These are phyloP conservation scores for Galerucella calmariensis DNA, from an alignment of 2,888 invertebrate species.

Conservation along the genomic window DNA sequence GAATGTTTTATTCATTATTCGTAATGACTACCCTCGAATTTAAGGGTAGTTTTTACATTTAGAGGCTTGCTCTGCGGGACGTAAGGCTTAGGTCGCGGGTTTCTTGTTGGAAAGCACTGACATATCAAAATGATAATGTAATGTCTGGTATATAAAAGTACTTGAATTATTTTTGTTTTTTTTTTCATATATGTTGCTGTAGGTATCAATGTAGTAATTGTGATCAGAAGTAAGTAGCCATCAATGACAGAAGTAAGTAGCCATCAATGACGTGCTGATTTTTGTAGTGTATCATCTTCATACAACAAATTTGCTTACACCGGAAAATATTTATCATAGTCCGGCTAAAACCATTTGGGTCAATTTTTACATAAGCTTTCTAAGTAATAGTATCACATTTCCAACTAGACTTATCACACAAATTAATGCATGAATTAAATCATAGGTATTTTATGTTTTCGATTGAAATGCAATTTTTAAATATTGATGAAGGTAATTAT, in stretches of 20 bases:
- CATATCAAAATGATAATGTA: no score
- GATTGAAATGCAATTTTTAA: conserved; percentile 1
- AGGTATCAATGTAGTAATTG: no score
- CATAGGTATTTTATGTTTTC: neutral
- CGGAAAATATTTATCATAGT: conserved; percentile 28
- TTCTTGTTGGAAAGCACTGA: no score
- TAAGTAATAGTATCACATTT: conserved; percentile 14
- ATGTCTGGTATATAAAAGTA: no score
- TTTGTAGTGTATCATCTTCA: neutral
- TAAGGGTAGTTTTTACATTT: no score
- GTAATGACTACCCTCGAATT: no score
- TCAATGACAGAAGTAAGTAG: neutral
- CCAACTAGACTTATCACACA: neutral
- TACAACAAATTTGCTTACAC: conserved; percentile 6
- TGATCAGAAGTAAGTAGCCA: neutral
- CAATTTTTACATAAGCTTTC: conserved; percentile 19
- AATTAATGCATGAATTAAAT: neutral
- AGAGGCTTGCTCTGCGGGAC: no score
- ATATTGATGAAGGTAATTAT: conserved; percentile 4
- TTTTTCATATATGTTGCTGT: no score
- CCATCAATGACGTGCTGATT: neutral
- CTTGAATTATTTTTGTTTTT: no score
- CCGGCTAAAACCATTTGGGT: conserved; percentile 21
- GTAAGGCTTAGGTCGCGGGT: no score
- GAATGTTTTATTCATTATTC: no score